Percentiles rank a stretch among this genome's conserved stretches.
Evolutionary conservation across 2,113 vertebrate species (phyloP).

Genomic region (rabbit (Oryctolagus cuniculus)): mOryCun1.1 NC_091441.1:26767001-26767500

Average conservation of each 20-base stretch:
- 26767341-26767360: slow-evolving; percentile 30
- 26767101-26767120: slow-evolving; percentile 4
- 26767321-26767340: not conserved
- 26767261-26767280: not conserved
- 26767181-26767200: not conserved
- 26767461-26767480: not conserved
- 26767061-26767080: not conserved
- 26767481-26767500: not conserved
- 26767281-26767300: not conserved
- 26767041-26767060: not conserved
- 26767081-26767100: not conserved
- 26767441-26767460: not conserved
- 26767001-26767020: not conserved
- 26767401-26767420: not conserved
- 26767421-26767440: not conserved
- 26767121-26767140: not conserved
- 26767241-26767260: not conserved
- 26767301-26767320: not conserved
- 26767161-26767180: not conserved
- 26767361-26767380: not conserved
- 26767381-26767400: not conserved
- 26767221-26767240: not conserved
- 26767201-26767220: not conserved
- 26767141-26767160: not conserved
- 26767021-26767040: not conserved